Evolutionary conservation across 2,888 invertebrate genomes (phyloP).

Genomic region (Dorcus hopei): DNA sequence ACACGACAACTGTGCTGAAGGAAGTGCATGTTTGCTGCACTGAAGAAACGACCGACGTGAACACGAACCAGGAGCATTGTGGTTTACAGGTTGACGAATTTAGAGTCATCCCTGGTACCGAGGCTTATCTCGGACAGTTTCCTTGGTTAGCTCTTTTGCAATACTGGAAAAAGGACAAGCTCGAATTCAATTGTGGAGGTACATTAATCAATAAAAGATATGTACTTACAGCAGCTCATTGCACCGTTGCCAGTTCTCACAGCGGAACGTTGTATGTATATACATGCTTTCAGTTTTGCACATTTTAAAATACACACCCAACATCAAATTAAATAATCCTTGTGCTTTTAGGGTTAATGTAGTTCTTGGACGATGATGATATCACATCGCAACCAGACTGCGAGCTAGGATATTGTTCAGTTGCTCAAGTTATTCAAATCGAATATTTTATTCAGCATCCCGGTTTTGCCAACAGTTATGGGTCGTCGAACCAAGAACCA

Average conservation of each 20-base stretch:
- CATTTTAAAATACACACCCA: not conserved
- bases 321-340: not conserved
- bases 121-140: slow-evolving; percentile 55
- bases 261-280: slow-evolving; percentile 56
- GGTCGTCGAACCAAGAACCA: too few relatives aligned
- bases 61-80: slow-evolving; percentile 10
- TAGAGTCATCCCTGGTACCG: slow-evolving; percentile 43
- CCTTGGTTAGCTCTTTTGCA: slow-evolving; percentile 63
- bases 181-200: slow-evolving; percentile 54
- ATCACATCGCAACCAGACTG: slow-evolving; percentile 44
- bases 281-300: not conserved
- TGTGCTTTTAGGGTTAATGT: slow-evolving; percentile 22
- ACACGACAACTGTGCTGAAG: not conserved
- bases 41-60: not conserved
- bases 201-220: slow-evolving; percentile 58
- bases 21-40: not conserved
- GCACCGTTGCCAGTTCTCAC: slow-evolving; percentile 40
- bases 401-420: slow-evolving; percentile 44
- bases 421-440: slow-evolving; percentile 39
- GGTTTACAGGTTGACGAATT: slow-evolving; percentile 4
- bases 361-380: slow-evolving; percentile 49
- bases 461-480: too few relatives aligned
- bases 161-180: slow-evolving; percentile 43
- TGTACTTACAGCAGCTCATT: slow-evolving; percentile 63
- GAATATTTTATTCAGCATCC: slow-evolving; percentile 44